phyloP scores from a whole-genome alignment of 2,888 invertebrate genomes.

The Hoplodrina ambigua region DNA sequence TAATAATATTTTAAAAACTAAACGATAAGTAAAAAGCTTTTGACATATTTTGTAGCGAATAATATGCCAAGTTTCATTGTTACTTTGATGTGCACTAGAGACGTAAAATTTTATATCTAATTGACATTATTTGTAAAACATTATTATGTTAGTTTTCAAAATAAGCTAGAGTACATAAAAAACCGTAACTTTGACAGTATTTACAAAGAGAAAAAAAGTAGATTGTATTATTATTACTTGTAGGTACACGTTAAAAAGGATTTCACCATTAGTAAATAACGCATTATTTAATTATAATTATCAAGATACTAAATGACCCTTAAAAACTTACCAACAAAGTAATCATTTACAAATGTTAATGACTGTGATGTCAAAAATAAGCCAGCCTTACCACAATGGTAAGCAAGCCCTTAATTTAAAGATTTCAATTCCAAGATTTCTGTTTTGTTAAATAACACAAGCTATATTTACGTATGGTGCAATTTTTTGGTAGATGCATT shows the following conservation, averaged over 20 bases:
- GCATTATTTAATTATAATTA: not conserved
- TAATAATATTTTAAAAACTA: not conserved
- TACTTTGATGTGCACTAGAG: slow-evolving; percentile 1
- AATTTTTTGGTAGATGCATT: slow-evolving; percentile 1
- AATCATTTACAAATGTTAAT: not conserved
- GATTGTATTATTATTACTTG: not conserved
- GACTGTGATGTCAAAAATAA: not conserved
- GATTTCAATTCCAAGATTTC: not conserved
- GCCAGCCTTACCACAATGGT: not conserved
- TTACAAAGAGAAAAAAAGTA: slow-evolving; percentile 5
- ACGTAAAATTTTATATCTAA: not conserved
- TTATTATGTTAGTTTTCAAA: not conserved
- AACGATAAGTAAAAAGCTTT: not conserved
- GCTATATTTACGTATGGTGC: not conserved
- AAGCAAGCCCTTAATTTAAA: not conserved
- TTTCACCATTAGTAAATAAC: not conserved
- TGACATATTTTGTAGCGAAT: not conserved
- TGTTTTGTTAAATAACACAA: not conserved
- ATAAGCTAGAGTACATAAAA: slow-evolving; percentile 3
- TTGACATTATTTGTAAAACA: not conserved
- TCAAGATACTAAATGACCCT: not conserved
- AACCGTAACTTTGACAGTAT: not conserved
- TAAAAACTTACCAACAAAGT: not conserved
- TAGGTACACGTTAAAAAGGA: not conserved
- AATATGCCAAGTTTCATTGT: not conserved